These are phyloP conservation scores for Strongylocentrotus purpuratus DNA, from an alignment of 35 echinoderm and acorn worm genomes.

Conservation along the genomic window DNA sequence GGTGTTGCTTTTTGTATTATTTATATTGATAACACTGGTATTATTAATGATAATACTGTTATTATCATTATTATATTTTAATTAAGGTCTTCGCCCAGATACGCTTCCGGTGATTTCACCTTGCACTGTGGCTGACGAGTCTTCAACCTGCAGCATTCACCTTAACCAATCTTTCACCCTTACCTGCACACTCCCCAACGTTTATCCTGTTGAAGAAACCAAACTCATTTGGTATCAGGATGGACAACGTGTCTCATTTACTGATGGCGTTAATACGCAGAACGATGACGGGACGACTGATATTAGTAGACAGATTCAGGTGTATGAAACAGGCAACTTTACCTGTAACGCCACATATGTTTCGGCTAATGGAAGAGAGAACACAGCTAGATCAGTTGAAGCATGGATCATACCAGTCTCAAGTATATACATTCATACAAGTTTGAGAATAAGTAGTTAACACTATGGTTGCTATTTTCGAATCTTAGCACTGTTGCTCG, in stretches of 20 bases:
- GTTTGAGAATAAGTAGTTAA: too few relatives aligned
- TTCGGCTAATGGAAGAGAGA: neutral
- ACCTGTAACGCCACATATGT: neutral
- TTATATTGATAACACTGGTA: too few relatives aligned
- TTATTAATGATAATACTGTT: too few relatives aligned
- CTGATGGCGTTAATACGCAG: neutral
- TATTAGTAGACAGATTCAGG: neutral
- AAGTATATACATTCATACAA: neutral
- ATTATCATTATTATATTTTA: too few relatives aligned
- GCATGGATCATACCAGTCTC: neutral
- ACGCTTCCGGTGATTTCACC: neutral
- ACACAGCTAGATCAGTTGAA: neutral
- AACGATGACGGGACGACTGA: neutral
- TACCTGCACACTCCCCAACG: neutral
- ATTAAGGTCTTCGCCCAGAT: neutral
- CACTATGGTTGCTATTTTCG: too few relatives aligned
- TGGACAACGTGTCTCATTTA: neutral
- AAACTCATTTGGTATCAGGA: neutral
- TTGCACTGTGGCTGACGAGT: neutral
- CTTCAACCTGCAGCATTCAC: neutral
- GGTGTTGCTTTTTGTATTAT: too few relatives aligned
- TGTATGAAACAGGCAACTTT: neutral
- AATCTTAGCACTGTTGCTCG: too few relatives aligned
- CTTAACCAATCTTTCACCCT: neutral
- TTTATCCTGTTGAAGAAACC: neutral